Evolutionary conservation across 2,888 invertebrate genomes (phyloP).

Genomic region (Lasiommata megera): DNA sequence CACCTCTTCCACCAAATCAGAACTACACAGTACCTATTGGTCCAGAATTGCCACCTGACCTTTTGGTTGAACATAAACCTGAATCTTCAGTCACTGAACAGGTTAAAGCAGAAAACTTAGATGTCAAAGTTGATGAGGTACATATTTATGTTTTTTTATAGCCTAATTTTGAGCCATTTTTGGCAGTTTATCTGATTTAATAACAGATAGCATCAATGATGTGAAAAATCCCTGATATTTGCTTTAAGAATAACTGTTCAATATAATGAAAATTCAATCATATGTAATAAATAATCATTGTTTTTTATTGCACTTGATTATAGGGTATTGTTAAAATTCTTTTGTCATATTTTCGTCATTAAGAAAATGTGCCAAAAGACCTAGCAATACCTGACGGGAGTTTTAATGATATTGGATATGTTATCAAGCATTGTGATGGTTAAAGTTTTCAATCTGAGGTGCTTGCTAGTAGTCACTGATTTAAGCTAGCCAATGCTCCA

Average conservation of each 20-base stretch:
- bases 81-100: constrained; percentile 35
- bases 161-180: background rate
- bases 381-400: constrained; percentile 24
- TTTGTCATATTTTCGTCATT: constrained; percentile 39
- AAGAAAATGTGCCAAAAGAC: constrained; percentile 37
- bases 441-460: constrained; percentile 79
- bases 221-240: constrained; percentile 53
- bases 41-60: constrained; percentile 59
- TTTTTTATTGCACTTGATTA: constrained; percentile 33
- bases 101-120: background rate
- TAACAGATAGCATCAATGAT: constrained; percentile 46
- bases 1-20: constrained; percentile 56
- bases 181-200: background rate
- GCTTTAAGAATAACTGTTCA: constrained; percentile 47
- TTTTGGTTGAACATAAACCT: constrained; percentile 35
- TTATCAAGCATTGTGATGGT: constrained; percentile 64
- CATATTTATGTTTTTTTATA: background rate
- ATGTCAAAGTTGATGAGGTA: background rate
- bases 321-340: constrained; percentile 29
- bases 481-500: background rate
- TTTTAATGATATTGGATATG: constrained; percentile 44
- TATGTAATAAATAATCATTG: constrained; percentile 37
- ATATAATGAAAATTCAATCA: constrained; percentile 27
- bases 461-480: constrained; percentile 4
- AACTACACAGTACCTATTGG: constrained; percentile 65